Evolutionary conservation across 2,888 invertebrate species (phyloP).

Genomic region (Parelbella ahira): DNA sequence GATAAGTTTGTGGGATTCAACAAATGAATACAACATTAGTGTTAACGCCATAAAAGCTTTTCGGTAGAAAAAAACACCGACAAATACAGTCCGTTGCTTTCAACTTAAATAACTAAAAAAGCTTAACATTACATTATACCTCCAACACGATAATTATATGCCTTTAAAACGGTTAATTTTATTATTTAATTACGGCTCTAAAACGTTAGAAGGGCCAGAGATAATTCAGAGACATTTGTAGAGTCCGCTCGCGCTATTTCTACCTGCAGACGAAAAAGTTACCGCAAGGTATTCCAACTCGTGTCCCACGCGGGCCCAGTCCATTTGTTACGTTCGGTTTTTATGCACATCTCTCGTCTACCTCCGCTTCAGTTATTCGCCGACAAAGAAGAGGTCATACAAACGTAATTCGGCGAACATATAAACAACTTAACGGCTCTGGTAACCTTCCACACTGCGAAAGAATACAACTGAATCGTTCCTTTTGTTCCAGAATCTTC

Average conservation of each 20-base stretch:
- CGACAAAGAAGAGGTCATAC: conserved; percentile 41
- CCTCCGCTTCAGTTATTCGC: conserved; percentile 39
- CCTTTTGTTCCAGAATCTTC: too few relatives aligned
- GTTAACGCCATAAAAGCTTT: too few relatives aligned
- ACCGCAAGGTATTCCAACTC: conserved; percentile 42
- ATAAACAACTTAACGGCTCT: conserved; percentile 14
- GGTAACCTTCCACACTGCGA: conserved; percentile 1
- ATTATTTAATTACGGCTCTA: conserved; percentile 31
- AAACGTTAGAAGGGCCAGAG: conserved; percentile 26
- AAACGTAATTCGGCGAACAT: conserved; percentile 12
- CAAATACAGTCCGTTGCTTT: too few relatives aligned
- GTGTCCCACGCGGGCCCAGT: conserved; percentile 49
- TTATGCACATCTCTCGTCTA: conserved; percentile 49
- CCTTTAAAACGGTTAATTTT: conserved; percentile 42
- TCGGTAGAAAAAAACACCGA: too few relatives aligned
- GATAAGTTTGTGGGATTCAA: too few relatives aligned
- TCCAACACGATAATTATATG: conserved; percentile 34
- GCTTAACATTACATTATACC: too few relatives aligned
- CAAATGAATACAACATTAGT: too few relatives aligned
- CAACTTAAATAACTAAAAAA: too few relatives aligned
- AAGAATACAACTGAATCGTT: too few relatives aligned
- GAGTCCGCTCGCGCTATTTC: conserved; percentile 45
- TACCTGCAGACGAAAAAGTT: conserved; percentile 50
- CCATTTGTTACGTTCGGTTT: conserved; percentile 57
- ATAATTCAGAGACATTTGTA: conserved; percentile 30